Percentiles rank a stretch among this genome's conserved stretches.
These are phyloP conservation scores for Brachylomia viminalis DNA, from an alignment of 2,888 invertebrate species.

Conservation along the genomic window DNA sequence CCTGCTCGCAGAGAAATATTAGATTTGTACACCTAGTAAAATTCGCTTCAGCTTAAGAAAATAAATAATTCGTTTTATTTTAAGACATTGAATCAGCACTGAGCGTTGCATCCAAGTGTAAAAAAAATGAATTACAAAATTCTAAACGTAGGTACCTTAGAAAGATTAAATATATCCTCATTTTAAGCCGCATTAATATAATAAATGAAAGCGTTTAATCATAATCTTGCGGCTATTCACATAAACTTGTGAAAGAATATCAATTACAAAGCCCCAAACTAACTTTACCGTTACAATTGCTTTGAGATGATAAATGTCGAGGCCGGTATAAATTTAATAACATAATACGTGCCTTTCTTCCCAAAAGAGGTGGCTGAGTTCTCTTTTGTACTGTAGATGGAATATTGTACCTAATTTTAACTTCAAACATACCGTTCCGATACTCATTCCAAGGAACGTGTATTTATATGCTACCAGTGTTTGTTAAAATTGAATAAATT, in stretches of 20 bases:
- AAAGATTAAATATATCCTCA: slow-evolving; percentile 25
- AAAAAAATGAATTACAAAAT: slow-evolving; percentile 11
- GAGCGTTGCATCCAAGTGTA: background rate
- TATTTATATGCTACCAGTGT: too few species aligned
- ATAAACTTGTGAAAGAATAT: slow-evolving; percentile 27
- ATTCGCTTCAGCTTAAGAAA: background rate
- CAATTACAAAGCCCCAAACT: slow-evolving; percentile 23
- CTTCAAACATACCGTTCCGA: too few species aligned
- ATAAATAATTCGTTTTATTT: slow-evolving; percentile 1
- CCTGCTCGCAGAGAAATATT: background rate
- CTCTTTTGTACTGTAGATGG: too few species aligned
- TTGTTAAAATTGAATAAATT: too few species aligned
- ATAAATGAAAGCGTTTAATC: slow-evolving; percentile 42
- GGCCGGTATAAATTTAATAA: background rate
- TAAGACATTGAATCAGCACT: slow-evolving; percentile 5
- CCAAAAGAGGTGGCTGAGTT: too few species aligned
- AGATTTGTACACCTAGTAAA: background rate
- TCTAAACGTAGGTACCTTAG: background rate
- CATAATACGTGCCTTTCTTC: too few species aligned
- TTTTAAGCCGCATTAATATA: slow-evolving; percentile 44
- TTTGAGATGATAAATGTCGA: slow-evolving; percentile 10
- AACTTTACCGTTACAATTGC: slow-evolving; percentile 13
- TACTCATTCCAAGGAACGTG: too few species aligned
- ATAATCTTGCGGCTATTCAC: slow-evolving; percentile 28
- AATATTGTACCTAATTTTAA: too few species aligned